Base-by-base conservation (phyloP, 1,140 invertebrate species). In the Vollenhovia emeryi region DNA sequence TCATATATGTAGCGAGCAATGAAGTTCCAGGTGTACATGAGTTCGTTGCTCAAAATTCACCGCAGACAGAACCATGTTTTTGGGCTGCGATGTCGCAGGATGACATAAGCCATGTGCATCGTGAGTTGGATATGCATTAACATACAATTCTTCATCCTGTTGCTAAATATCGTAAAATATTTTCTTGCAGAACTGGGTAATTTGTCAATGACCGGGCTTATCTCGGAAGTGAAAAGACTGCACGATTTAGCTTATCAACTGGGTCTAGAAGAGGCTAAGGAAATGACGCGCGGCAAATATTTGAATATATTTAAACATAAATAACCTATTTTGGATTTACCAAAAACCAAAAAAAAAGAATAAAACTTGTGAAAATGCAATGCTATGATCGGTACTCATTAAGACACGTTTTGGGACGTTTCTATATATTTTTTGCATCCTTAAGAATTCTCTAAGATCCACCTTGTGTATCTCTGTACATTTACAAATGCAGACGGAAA, bases 201-300 rank as follows among this genome's bases (percentile, higher is more conserved):
- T 85, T 93, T 99, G 71, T 96, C 98, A 24, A 96, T 97, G 79
- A 96, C 97, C 76, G 96, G 97, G 91, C 95, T 99, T 48, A 97
- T 99, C 85, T 96, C 97, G 85, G 98, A 99, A 96, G 98, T 99
- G 0, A 98, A 98, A 93, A 98, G 98, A 91, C 95, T 99, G 27
- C 98, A 99, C 93, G 98, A 99, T 92, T 95, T 98, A 64, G 98
- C 98, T 7, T 99, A 99, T 94, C 98, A 99, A 92, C 95, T 99
- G 27, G 98, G 98, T 8, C 94, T 98, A 15, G 98, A 99, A 93
- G 98, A 99, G 96, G 97, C 98, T 0, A 98, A 98, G 93, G 99
- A 99, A 96, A 98, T 99, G 97, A 99, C 98, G 0, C 95, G 98
- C 89, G 98, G 98, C 50, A 99, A 99, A 95, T 98, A 99, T 94